A percentile compares a stretch with the other conserved stretches of the same genome.
Evolutionary conservation across 53 echinoderm and acorn worm species (phyloP).

Genomic region (Antedon mediterranea): DNA sequence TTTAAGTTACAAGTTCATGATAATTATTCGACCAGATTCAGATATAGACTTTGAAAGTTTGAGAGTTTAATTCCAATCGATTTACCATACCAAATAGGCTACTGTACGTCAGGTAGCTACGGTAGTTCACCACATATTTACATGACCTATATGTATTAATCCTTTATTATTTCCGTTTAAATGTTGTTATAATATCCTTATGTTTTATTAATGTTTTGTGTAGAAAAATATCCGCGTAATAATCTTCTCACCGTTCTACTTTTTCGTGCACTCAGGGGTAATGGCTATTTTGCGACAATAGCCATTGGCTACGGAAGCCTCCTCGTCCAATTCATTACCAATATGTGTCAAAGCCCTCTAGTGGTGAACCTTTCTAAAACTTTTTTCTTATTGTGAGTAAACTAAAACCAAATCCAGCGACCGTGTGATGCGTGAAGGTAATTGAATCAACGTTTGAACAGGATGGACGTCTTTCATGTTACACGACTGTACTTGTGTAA

Average conservation of each 20-base stretch:
- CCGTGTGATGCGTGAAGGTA: neutral
- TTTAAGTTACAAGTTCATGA: no score
- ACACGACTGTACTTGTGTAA: no score
- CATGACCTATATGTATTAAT: neutral
- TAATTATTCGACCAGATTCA: no score
- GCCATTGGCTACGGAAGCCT: neutral
- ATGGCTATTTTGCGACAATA: neutral
- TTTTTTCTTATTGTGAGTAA: neutral
- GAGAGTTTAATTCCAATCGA: no score
- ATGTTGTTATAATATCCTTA: neutral
- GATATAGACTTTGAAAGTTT: no score
- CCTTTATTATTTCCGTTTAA: neutral
- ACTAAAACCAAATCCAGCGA: neutral
- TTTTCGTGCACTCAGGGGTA: neutral
- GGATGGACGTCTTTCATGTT: no score
- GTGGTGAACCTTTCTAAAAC: neutral
- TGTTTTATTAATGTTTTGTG: neutral
- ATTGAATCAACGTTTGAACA: neutral
- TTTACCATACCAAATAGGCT: no score
- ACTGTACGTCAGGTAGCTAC: no score
- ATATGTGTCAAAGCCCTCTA: neutral
- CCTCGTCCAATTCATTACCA: neutral
- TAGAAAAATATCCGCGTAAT: neutral
- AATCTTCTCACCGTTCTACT: neutral
- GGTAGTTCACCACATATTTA: no score